Percentiles rank a stretch among this genome's conserved stretches.
Evolutionary conservation across 2,113 vertebrate genomes (phyloP).

Genomic region (Sylvietta virens): DNA sequence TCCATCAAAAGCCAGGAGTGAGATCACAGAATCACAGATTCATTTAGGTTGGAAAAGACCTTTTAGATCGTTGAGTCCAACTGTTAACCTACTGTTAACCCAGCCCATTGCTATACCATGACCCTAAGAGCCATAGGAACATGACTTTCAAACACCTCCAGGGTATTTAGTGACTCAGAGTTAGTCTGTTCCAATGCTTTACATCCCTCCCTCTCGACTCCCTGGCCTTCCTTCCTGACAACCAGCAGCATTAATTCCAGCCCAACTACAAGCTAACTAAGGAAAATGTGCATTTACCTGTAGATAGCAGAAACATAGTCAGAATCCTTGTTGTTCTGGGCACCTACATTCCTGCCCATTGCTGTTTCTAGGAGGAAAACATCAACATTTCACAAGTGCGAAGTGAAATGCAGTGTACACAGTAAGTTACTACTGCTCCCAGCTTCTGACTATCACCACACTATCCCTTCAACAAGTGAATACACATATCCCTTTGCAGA

Average conservation of each 20-base stretch:
- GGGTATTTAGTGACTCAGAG: neutral
- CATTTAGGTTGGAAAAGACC: neutral
- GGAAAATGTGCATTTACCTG: neutral
- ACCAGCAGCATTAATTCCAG: neutral
- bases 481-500: neutral
- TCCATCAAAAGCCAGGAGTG: neutral
- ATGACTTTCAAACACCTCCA: neutral
- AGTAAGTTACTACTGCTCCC: neutral
- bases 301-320: conserved; percentile 48
- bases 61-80: neutral
- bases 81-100: neutral
- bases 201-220: neutral
- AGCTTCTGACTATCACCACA: neutral
- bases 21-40: neutral
- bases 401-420: neutral
- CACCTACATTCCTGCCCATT: conserved; percentile 33
- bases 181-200: neutral
- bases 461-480: neutral
- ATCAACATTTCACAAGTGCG: neutral
- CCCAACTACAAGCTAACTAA: neutral
- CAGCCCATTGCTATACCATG: neutral
- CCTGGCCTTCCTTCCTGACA: neutral
- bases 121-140: neutral
- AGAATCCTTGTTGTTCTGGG: conserved; percentile 46
- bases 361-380: conserved; percentile 33